A percentile compares a stretch with the other conserved stretches of the same genome.
Evolutionary conservation across 2,888 invertebrate species (phyloP).

Genomic region (Liodrosophila aerea): DNA sequence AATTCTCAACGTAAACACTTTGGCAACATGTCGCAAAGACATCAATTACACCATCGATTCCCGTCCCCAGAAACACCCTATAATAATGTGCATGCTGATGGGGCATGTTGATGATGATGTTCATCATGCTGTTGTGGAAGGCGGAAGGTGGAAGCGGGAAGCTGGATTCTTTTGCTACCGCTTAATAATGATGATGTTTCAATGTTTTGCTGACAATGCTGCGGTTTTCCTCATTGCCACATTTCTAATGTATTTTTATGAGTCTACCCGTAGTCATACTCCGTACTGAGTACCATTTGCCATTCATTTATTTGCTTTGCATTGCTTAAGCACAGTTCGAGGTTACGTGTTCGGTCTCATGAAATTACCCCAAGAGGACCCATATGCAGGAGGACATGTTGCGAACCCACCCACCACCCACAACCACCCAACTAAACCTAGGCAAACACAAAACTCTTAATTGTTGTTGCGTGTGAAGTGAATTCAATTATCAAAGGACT

Average conservation of each 20-base stretch:
- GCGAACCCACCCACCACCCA: constrained; percentile 14
- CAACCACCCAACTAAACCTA: neutral
- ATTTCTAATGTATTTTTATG: constrained; percentile 73
- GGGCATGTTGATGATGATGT: constrained; percentile 6
- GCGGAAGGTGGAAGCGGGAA: constrained; percentile 28
- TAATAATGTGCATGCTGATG: constrained; percentile 36
- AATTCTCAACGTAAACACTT: constrained; percentile 77
- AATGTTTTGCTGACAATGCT: constrained; percentile 70
- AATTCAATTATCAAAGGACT: constrained; percentile 30
- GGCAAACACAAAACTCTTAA: no score
- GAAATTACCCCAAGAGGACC: constrained; percentile 19
- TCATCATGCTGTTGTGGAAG: constrained; percentile 36
- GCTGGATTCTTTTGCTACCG: no score
- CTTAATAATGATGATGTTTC: constrained; percentile 65
- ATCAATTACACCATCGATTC: constrained; percentile 79
- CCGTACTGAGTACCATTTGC: neutral
- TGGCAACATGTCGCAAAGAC: constrained; percentile 81
- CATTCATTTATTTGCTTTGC: constrained; percentile 54
- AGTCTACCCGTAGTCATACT: constrained; percentile 39
- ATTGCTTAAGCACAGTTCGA: constrained; percentile 67
- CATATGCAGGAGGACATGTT: constrained; percentile 21
- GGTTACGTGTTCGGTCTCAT: constrained; percentile 52
- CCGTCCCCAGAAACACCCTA: constrained; percentile 4
- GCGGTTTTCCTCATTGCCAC: constrained; percentile 57
- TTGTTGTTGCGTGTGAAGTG: constrained; percentile 49